Evolutionary conservation across 37 sponge, comb jelly and placozoan genomes (phyloP).

Genomic region (Chondrilla cf. caribensis): DNA sequence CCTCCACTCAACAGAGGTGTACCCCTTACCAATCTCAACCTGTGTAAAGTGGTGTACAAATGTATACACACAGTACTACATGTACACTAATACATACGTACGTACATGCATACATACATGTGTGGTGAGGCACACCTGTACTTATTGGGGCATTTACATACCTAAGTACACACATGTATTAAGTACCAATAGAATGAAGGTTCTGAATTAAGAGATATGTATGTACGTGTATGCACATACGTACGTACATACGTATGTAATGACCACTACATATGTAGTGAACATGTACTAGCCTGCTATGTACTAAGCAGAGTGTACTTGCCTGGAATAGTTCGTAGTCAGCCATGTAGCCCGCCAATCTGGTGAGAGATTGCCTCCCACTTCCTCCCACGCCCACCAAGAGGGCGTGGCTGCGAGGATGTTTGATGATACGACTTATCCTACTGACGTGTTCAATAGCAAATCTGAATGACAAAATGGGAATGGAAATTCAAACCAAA

Average conservation of each 20-base stretch:
- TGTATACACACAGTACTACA: background rate
- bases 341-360: conserved; percentile 93
- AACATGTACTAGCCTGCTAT: no score
- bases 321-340: conserved; percentile 97
- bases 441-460: conserved; percentile 96
- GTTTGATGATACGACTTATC: conserved; percentile 91
- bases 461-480: conserved; percentile 58
- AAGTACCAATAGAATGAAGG: no score
- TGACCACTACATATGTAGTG: no score
- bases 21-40: conserved; percentile 97
- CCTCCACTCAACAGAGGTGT: conserved; percentile 94
- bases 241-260: background rate
- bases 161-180: no score
- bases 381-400: conserved; percentile 92
- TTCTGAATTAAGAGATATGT: no score
- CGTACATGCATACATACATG: background rate
- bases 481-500: background rate
- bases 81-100: background rate
- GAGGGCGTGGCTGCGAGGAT: conserved; percentile 93
- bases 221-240: background rate
- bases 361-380: conserved; percentile 87
- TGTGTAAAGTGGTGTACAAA: no score
- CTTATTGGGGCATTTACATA: no score
- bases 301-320: background rate
- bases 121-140: no score